Conservation (phyloP, 2,888 invertebrate species). For the Caenorhabditis sp. region DNA sequence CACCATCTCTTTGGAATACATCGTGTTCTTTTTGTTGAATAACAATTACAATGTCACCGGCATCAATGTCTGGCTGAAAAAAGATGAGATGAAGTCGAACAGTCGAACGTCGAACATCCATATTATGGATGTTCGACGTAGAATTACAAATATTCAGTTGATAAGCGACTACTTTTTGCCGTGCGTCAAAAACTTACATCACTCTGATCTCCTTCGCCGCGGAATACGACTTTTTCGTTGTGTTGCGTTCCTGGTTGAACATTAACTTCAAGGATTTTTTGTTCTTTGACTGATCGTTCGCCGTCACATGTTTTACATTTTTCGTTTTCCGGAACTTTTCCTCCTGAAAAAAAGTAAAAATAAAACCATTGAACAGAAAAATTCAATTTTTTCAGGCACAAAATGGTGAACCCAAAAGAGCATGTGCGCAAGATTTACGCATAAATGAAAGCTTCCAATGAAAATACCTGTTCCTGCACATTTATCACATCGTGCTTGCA, state of each 20-base stretch:
- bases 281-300: conserved; percentile 83
- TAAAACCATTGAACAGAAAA: neutral
- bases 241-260: conserved; percentile 89
- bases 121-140: too few relatives aligned
- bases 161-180: too few relatives aligned
- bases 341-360: conserved; percentile 10
- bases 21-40: conserved; percentile 84
- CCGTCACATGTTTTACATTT: conserved; percentile 84
- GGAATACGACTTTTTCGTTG: conserved; percentile 84
- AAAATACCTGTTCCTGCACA: conserved; percentile 75
- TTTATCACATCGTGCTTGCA: conserved; percentile 73
- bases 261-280: conserved; percentile 82
- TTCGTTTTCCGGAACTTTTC: conserved; percentile 78
- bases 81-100: neutral
- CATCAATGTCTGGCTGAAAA: conserved; percentile 81
- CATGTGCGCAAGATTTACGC: too few relatives aligned
- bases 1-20: conserved; percentile 81
- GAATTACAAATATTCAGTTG: too few relatives aligned
- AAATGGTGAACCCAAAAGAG: too few relatives aligned
- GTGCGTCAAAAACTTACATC: conserved; percentile 72
- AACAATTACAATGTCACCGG: conserved; percentile 88
- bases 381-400: neutral
- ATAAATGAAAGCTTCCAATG: too few relatives aligned
- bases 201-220: conserved; percentile 86
- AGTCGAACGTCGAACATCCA: too few relatives aligned